Evolutionary conservation across 2,797 vertebrate genomes (phyloP).

Genomic region (Melanotaenia trifasciata): DNA sequence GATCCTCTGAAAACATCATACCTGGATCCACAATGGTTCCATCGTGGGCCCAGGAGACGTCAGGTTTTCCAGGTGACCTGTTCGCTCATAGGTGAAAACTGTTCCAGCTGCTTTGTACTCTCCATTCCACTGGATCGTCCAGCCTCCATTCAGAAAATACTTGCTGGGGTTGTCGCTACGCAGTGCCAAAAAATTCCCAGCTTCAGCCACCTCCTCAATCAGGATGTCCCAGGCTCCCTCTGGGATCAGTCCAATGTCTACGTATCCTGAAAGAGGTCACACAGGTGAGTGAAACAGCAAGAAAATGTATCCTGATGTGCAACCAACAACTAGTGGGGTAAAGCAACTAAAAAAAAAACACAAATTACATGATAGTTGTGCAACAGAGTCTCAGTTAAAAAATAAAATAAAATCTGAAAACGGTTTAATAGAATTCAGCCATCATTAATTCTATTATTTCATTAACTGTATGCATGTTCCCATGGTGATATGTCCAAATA

Average conservation of each 20-base stretch:
- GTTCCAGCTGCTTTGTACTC: conserved; percentile 94
- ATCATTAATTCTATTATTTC: too few relatives aligned
- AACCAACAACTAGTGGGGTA: neutral
- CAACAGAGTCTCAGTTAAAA: too few relatives aligned
- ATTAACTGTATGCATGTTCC: too few relatives aligned
- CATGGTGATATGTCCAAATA: too few relatives aligned
- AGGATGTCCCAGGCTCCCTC: conserved; percentile 90
- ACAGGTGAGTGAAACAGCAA: neutral
- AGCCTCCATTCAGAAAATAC: conserved; percentile 95
- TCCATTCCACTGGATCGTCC: conserved; percentile 97
- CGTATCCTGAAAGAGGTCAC: conserved; percentile 85
- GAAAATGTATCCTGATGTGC: neutral
- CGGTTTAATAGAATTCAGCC: too few relatives aligned
- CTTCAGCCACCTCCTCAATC: conserved; percentile 92
- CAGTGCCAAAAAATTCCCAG: conserved; percentile 93
- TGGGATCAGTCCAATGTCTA: conserved; percentile 95
- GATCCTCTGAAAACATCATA: conserved; percentile 48
- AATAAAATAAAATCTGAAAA: too few relatives aligned
- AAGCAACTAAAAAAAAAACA: neutral
- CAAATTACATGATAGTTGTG: neutral
- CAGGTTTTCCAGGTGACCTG: conserved; percentile 92
- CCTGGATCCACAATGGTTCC: conserved; percentile 97
- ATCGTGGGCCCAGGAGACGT: conserved; percentile 93
- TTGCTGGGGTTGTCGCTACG: conserved; percentile 89
- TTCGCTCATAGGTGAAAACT: conserved; percentile 92